Conservation (phyloP, 2,888 invertebrate species). For the Cerastis rubricosa region DNA sequence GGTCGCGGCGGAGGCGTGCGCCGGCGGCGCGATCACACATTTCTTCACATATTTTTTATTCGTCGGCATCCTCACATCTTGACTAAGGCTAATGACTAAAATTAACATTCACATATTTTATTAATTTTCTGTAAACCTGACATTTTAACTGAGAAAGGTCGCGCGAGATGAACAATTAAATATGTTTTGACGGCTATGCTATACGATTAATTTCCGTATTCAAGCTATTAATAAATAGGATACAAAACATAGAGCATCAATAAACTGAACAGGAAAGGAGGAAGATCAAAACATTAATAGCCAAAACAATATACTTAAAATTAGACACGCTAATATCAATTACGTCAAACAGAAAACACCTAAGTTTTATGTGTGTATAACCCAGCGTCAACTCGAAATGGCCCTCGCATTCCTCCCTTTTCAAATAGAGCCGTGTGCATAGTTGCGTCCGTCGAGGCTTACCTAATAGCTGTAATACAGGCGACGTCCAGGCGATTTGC, state of each 20-base stretch:
- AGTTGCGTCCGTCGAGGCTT: constrained; percentile 55
- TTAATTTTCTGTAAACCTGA: constrained; percentile 82
- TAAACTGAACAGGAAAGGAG: constrained; percentile 39
- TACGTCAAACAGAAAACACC: constrained; percentile 37
- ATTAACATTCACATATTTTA: constrained; percentile 88
- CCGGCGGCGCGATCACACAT: constrained; percentile 86
- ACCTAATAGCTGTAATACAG: constrained; percentile 69
- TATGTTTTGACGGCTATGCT: constrained; percentile 81
- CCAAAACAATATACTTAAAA: constrained; percentile 35
- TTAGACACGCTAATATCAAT: constrained; percentile 54
- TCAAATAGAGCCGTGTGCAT: constrained; percentile 51
- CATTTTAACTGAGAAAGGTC: constrained; percentile 78
- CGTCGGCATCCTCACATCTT: constrained; percentile 84
- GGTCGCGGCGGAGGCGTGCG: constrained; percentile 77
- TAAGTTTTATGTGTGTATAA: constrained; percentile 23
- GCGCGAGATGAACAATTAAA: constrained; percentile 74
- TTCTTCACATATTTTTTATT: constrained; percentile 79
- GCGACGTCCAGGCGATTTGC: constrained; percentile 74
- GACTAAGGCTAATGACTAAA: constrained; percentile 87
- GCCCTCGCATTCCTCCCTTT: constrained; percentile 50
- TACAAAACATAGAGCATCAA: constrained; percentile 37
- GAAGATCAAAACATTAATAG: constrained; percentile 37
- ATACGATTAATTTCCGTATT: constrained; percentile 52
- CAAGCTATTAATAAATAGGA: constrained; percentile 36
- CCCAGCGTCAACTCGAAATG: constrained; percentile 32